Conservation (phyloP, 2,797 vertebrate species). For the Arrhamphus sclerolepis region DNA sequence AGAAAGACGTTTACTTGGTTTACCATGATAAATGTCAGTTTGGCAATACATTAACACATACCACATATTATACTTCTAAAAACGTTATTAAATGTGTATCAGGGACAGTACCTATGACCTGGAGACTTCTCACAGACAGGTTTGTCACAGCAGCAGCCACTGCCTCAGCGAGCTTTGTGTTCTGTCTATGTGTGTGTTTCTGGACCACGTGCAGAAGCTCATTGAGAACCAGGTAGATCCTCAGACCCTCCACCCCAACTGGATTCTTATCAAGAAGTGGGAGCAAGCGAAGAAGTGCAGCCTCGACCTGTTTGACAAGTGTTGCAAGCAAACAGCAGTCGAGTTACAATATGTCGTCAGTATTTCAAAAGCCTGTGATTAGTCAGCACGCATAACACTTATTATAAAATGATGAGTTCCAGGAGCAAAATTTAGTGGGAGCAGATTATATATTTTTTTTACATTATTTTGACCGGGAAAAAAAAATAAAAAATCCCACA, state of each 20-base stretch:
- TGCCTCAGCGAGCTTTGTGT: conserved; percentile 22
- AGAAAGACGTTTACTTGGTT: no score
- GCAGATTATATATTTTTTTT: no score
- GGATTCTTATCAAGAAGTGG: conserved; percentile 42
- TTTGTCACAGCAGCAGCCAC: conserved; percentile 53
- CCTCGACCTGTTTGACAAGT: conserved; percentile 63
- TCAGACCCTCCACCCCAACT: conserved; percentile 73
- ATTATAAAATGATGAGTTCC: no score
- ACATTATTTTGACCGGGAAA: background rate
- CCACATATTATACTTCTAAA: no score
- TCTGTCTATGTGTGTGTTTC: conserved; percentile 20
- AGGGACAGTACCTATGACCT: conserved; percentile 68
- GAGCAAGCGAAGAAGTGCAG: conserved; percentile 5
- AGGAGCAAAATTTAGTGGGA: no score
- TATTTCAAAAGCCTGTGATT: no score
- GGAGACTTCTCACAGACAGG: conserved; percentile 47
- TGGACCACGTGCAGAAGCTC: conserved; percentile 62
- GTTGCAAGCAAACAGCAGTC: rapidly evolving
- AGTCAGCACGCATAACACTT: no score
- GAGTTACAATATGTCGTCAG: no score
- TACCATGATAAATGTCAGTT: background rate
- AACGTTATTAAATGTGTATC: no score
- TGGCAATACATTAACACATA: background rate
- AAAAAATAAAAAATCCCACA: no score
- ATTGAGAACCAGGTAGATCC: conserved; percentile 78